A percentile compares a stretch with the other conserved stretches of the same genome.
phyloP scores from a whole-genome alignment of 2,888 invertebrate species.

The Amblyjoppa fuscipennis region DNA sequence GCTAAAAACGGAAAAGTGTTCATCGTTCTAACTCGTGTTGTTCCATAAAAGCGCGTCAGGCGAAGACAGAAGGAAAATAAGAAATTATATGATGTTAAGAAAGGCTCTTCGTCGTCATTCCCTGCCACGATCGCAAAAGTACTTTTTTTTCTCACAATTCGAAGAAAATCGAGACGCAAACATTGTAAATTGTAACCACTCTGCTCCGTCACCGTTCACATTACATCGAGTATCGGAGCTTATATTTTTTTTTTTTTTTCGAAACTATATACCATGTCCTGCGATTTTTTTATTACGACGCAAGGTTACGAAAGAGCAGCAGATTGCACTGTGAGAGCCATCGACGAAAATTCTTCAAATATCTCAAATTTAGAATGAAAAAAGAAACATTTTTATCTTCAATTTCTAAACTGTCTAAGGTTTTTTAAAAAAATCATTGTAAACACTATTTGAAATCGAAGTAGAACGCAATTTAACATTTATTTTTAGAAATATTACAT shows the following conservation, averaged over 20 bases:
- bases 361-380: background rate
- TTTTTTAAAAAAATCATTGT: background rate
- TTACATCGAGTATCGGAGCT: background rate
- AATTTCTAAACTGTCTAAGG: background rate
- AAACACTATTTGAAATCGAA: background rate
- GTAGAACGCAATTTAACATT: slow-evolving; percentile 1
- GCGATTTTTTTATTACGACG: background rate
- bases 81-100: slow-evolving; percentile 14
- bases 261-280: background rate
- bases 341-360: background rate
- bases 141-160: background rate
- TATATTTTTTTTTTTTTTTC: background rate
- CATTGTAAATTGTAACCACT: background rate
- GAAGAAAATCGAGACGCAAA: background rate
- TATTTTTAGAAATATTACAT: slow-evolving; percentile 30
- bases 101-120: background rate
- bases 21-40: slow-evolving; percentile 14
- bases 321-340: background rate
- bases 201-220: background rate
- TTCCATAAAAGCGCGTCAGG: background rate
- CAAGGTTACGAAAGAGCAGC: background rate
- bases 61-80: background rate
- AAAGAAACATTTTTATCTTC: slow-evolving; percentile 5
- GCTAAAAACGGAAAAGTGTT: slow-evolving; percentile 19
- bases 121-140: background rate